Conservation (phyloP, 2,797 vertebrate species). For the Sebastes cheni region DNA sequence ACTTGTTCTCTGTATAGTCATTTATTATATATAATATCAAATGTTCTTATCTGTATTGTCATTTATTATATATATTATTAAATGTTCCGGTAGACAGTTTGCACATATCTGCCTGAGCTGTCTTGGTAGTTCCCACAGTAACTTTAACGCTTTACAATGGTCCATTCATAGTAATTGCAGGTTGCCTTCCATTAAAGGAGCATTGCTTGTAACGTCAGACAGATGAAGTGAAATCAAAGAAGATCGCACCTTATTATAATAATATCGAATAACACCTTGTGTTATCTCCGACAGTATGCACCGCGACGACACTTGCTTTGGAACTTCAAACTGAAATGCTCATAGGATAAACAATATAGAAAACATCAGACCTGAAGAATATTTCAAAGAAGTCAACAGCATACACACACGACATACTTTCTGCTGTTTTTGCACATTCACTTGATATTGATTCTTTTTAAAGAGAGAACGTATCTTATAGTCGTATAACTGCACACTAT, state of each 20-base stretch:
- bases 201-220: neutral
- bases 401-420: neutral
- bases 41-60: neutral
- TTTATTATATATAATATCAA: neutral
- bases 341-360: neutral
- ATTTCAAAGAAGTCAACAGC: neutral
- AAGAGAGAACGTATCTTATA: no score
- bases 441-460: neutral
- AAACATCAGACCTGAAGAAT: neutral
- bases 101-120: neutral
- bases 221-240: neutral
- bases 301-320: neutral
- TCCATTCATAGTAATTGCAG: neutral
- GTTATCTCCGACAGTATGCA: neutral
- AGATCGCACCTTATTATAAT: no score
- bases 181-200: no score
- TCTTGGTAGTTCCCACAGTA: neutral
- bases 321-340: neutral
- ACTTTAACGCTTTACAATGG: neutral
- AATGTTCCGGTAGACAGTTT: no score
- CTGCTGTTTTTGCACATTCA: neutral
- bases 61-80: neutral
- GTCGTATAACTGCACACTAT: neutral
- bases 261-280: no score
- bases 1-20: neutral